Evolutionary conservation across 1,140 invertebrate genomes (phyloP), one percentile per base, ranked within the genome.

Genomic region (Sycophila sp.): DNA sequence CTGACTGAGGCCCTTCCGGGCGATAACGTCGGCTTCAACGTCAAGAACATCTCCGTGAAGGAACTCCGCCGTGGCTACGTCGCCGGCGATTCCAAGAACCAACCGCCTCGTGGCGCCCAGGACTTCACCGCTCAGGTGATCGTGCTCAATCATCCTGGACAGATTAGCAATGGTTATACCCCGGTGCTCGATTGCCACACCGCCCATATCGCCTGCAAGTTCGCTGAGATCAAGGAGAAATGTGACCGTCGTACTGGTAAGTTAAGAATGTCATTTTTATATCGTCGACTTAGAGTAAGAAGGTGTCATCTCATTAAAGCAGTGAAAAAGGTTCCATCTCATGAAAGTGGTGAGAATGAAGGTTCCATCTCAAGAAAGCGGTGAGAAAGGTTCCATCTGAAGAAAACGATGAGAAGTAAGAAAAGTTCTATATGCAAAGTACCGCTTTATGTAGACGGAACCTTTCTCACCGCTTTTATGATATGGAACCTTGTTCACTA

Each of bases 41-140:
- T 99, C 6, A 99, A 99, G 91, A 99, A 99, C 89, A 96, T 99
- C 17, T 98, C 97, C 8, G 96, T 99, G 45, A 99, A 99, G 88
- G 97, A 99, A 84, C 87, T 99, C 83, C 91, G 96, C 78, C 93
- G 97, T 85, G 98, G 98, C 53, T 98, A 94, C 81, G 98, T 99
- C n/a, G 94, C 94, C 76, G 98, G 97, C 45, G 98, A 99, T 88
- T 96, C 95, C 63, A 99, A 99, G 89, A 95, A 93, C 83, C 93
- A 93, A 81, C 97, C 98, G 45, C 97, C 98, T 22, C 94, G 92
- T 81, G 96, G 94, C 15, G 94, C 95, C 75, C 89, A 94, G 76
- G 93, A 97, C 78, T 98, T 98, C 85, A 95, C 92, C 38, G 95
- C 96, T 75, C 79, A 95, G 92, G 96, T 99, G 63, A 99, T 99